Evolutionary conservation across 2,797 vertebrate genomes (phyloP).

Genomic region (Babyrousa celebensis): DNA sequence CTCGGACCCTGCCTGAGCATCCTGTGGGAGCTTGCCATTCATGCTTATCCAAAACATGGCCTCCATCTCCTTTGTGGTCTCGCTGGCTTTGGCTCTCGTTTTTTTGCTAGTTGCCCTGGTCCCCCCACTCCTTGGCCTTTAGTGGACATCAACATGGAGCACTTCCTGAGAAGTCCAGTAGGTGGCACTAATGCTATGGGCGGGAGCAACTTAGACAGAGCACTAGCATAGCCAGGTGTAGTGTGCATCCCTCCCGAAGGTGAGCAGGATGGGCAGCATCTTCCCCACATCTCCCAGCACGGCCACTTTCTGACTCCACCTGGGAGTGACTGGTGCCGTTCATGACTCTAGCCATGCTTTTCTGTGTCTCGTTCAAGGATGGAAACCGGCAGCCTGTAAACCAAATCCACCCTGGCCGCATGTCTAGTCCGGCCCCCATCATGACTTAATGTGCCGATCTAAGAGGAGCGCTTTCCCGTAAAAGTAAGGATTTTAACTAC

Average conservation of each 20-base stretch:
- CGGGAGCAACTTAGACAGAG: not conserved
- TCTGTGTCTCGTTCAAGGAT: not conserved
- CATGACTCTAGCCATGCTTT: not conserved
- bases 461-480: not conserved
- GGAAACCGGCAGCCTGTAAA: not conserved
- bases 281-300: not conserved
- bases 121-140: not conserved
- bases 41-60: not conserved
- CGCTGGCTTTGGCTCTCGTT: not conserved
- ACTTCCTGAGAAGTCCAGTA: constrained; percentile 47
- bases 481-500: not conserved
- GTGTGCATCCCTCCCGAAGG: too few relatives aligned
- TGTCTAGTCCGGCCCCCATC: not conserved
- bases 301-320: not conserved
- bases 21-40: not conserved
- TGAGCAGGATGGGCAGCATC: not conserved
- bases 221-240: too few relatives aligned
- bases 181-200: constrained; percentile 29
- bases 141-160: not conserved
- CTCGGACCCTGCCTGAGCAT: not conserved
- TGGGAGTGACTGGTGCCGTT: not conserved
- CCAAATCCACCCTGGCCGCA: not conserved
- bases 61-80: not conserved
- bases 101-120: too few relatives aligned
- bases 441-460: not conserved